phyloP scores from a whole-genome alignment of 2,113 vertebrate species.

The Proteles cristata region DNA sequence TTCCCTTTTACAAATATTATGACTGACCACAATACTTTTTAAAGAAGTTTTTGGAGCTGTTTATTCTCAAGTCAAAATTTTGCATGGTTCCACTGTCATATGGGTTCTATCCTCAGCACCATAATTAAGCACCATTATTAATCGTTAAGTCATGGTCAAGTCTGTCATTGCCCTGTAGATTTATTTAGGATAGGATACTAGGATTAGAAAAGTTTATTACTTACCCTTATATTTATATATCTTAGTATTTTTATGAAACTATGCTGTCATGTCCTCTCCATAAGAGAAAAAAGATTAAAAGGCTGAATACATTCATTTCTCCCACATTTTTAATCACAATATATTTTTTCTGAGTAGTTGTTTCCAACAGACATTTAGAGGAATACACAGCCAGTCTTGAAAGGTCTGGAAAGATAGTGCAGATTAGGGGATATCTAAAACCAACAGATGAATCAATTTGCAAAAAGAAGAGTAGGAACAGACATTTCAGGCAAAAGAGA shows the following conservation, averaged over 20 bases:
- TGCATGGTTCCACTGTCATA: not conserved
- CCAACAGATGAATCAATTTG: not conserved
- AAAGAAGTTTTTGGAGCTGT: not conserved
- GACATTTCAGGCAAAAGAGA: not conserved
- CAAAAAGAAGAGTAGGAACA: not conserved
- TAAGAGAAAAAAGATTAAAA: not conserved
- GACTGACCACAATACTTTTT: not conserved
- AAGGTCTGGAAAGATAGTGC: not conserved
- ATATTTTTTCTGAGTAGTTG: not conserved
- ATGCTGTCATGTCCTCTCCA: not conserved
- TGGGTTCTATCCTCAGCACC: not conserved
- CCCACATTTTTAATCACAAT: not conserved
- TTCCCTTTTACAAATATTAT: not conserved
- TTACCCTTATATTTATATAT: not conserved
- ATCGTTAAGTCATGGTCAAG: not conserved
- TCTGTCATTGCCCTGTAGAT: not conserved
- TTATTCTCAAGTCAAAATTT: not conserved
- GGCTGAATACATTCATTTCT: not conserved
- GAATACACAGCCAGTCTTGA: not conserved
- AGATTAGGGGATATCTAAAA: not conserved
- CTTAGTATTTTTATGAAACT: not conserved
- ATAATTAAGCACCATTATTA: not conserved
- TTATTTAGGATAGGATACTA: not conserved
- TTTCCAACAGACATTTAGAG: not conserved
- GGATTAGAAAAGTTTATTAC: not conserved